These are phyloP conservation scores for Ladona fulva DNA, from an alignment of 1,140 invertebrate species.

Conservation along the genomic window DNA sequence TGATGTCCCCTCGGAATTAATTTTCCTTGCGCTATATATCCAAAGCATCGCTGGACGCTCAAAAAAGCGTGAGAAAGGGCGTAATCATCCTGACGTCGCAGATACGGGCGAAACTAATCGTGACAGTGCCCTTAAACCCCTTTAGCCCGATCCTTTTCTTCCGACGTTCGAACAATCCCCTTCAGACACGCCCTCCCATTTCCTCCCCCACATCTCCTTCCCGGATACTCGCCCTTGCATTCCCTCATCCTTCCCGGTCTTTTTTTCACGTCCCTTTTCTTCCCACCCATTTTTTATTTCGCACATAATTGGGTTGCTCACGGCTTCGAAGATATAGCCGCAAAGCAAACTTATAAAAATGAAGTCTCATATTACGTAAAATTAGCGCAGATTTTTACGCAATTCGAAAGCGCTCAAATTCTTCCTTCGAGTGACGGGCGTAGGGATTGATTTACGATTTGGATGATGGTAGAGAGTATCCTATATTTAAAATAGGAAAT, in stretches of 20 bases:
- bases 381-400: no score
- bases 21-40: not conserved
- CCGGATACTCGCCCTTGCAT: not conserved
- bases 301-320: not conserved
- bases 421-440: no score
- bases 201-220: not conserved
- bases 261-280: not conserved
- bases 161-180: not conserved
- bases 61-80: not conserved
- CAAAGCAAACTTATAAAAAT: not conserved
- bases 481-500: no score
- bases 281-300: not conserved
- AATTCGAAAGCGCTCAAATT: no score
- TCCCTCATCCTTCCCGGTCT: not conserved
- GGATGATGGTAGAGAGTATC: no score
- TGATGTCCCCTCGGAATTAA: no score
- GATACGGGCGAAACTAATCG: not conserved
- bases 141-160: not conserved
- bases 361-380: not conserved
- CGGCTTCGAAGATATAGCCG: not conserved
- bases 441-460: no score
- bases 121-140: slow-evolving; percentile 7
- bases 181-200: not conserved
- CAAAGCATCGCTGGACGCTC: not conserved
- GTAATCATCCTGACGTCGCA: slow-evolving; percentile 3